phyloP scores from a whole-genome alignment of 2,888 invertebrate species.

The Notocelia uddmanniana region DNA sequence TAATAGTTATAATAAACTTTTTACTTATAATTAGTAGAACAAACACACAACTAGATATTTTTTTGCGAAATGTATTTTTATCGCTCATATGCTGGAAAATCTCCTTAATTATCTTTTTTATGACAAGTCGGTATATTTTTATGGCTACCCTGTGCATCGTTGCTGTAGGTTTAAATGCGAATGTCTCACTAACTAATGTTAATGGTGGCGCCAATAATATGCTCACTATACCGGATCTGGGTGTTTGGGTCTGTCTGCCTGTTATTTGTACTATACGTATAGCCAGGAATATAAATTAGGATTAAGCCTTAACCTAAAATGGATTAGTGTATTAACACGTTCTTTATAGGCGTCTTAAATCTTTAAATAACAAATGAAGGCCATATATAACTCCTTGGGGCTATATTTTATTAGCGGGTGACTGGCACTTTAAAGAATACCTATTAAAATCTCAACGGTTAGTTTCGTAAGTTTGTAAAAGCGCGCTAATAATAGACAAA shows the following conservation, averaged over 20 bases:
- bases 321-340: conserved; percentile 33
- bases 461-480: conserved; percentile 14
- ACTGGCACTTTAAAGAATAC: background rate
- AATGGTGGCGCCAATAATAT: conserved; percentile 37
- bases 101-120: conserved; percentile 28
- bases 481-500: conserved; percentile 12
- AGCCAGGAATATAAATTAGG: conserved; percentile 37
- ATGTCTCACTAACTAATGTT: conserved; percentile 33
- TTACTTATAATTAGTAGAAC: background rate
- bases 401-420: conserved; percentile 3
- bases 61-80: conserved; percentile 20
- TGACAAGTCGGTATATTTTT: conserved; percentile 25
- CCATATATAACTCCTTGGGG: conserved; percentile 3
- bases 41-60: background rate
- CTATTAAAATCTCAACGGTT: conserved; percentile 8
- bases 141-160: conserved; percentile 36
- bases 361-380: conserved; percentile 18
- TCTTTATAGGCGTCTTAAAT: conserved; percentile 24
- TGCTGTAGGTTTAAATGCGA: conserved; percentile 31
- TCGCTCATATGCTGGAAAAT: conserved; percentile 13
- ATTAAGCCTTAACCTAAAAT: conserved; percentile 35
- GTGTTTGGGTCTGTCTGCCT: conserved; percentile 41
- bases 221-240: conserved; percentile 32
- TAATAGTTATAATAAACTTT: too few relatives aligned
- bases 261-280: conserved; percentile 33